phyloP scores from a whole-genome alignment of 1,140 invertebrate species.

The Euglossa dilemma region DNA sequence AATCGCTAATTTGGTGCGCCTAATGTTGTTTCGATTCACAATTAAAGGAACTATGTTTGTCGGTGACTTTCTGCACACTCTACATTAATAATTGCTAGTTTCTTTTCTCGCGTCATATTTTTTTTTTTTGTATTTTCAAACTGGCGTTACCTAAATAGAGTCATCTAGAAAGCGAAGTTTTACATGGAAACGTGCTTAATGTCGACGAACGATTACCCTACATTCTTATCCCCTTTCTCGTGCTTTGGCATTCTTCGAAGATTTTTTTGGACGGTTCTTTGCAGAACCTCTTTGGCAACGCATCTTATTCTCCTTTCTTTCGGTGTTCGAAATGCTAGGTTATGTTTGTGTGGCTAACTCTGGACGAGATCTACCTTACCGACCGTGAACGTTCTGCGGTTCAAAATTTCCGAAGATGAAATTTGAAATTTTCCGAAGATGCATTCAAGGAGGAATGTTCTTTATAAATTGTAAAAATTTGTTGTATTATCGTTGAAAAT shows the following conservation, averaged over 20 bases:
- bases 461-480: too few relatives aligned
- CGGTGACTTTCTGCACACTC: conserved; percentile 14
- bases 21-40: conserved; percentile 46
- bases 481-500: too few relatives aligned
- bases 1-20: conserved; percentile 42
- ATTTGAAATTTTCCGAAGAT: too few relatives aligned
- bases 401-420: too few relatives aligned
- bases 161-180: conserved; percentile 43
- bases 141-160: conserved; percentile 20
- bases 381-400: background rate
- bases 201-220: background rate
- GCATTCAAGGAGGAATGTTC: too few relatives aligned
- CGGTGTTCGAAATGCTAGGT: background rate
- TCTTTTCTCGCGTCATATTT: background rate
- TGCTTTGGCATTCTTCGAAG: conserved; percentile 28
- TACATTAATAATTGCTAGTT: background rate
- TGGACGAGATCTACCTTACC: background rate
- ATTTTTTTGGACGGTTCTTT: background rate
- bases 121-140: background rate
- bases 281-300: conserved; percentile 20
- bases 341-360: background rate
- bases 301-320: background rate
- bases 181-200: conserved; percentile 29
- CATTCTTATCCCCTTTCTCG: background rate
- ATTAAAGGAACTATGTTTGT: conserved; percentile 46